Evolutionary conservation across 2,797 vertebrate genomes (phyloP).

Genomic region (Kryptopterus vitreolus): DNA sequence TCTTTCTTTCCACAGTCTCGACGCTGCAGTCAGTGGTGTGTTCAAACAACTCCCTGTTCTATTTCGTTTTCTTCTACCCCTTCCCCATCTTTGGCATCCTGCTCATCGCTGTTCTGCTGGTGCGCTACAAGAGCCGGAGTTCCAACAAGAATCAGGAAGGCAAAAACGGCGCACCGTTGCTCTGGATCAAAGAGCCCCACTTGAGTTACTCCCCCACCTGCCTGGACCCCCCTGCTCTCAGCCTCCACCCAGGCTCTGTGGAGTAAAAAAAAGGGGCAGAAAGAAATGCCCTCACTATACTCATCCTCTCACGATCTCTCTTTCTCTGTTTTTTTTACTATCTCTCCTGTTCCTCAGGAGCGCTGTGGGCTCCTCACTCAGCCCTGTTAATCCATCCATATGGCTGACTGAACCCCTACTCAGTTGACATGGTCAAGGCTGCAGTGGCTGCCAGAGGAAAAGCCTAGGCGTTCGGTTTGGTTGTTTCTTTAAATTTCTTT

Average conservation of each 20-base stretch:
- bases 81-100: conserved; percentile 97
- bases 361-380: conserved; percentile 61
- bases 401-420: conserved; percentile 47
- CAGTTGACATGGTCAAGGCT: conserved; percentile 48
- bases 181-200: conserved; percentile 99
- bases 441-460: conserved; percentile 42
- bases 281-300: conserved; percentile 43
- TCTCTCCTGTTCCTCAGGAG: conserved; percentile 52
- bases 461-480: conserved; percentile 38
- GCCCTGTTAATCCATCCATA: conserved; percentile 60
- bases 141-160: conserved; percentile 93
- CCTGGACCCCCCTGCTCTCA: conserved; percentile 93
- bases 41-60: conserved; percentile 94
- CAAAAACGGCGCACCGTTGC: conserved; percentile 93
- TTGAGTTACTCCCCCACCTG: conserved; percentile 99
- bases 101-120: conserved; percentile 90
- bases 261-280: conserved; percentile 79
- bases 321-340: conserved; percentile 56
- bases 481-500: conserved; percentile 45
- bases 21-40: conserved; percentile 91
- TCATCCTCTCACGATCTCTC: conserved; percentile 57
- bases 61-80: conserved; percentile 98
- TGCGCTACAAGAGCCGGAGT: conserved; percentile 90
- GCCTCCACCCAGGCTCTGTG: conserved; percentile 95
- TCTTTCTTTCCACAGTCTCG: conserved; percentile 74